These are phyloP conservation scores for Cladorhizidae sp. DNA, from an alignment of 37 sponge, comb jelly and placozoan species.

Conservation along the genomic window DNA sequence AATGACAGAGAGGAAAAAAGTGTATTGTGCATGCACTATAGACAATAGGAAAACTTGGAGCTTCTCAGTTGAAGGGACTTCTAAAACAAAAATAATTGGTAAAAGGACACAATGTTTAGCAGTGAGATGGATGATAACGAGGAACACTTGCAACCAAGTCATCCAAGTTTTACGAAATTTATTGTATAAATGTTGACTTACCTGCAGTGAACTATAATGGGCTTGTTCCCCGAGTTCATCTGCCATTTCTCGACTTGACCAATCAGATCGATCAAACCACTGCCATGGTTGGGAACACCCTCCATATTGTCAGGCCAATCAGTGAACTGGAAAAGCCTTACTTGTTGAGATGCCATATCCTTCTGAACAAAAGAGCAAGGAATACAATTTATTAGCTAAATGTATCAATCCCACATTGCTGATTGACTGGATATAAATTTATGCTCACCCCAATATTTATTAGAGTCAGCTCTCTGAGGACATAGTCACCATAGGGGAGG, in stretches of 20 bases:
- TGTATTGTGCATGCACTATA: too few species aligned
- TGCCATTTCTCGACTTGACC: constrained; percentile 89
- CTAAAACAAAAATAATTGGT: too few species aligned
- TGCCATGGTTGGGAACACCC: constrained; percentile 54
- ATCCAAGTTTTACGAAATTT: too few species aligned
- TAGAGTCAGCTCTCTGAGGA: constrained; percentile 76
- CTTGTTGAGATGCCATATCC: constrained; percentile 11
- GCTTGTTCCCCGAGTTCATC: constrained; percentile 62
- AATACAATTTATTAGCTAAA: background rate
- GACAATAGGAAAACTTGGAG: too few species aligned
- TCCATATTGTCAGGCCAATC: constrained; percentile 78
- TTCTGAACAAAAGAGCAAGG: background rate
- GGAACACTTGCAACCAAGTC: too few species aligned
- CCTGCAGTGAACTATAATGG: constrained; percentile 89
- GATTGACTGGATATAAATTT: background rate
- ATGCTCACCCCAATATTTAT: constrained; percentile 57
- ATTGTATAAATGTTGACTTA: too few species aligned
- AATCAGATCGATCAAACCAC: constrained; percentile 81
- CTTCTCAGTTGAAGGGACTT: too few species aligned
- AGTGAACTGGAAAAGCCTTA: constrained; percentile 87
- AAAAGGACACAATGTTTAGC: background rate
- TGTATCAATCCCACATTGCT: background rate
- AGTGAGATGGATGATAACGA: background rate
- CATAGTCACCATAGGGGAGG: constrained; percentile 56
- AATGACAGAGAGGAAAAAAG: too few species aligned